phyloP scores from a whole-genome alignment of 2,888 invertebrate genomes.

The Osmoderma eremita region DNA sequence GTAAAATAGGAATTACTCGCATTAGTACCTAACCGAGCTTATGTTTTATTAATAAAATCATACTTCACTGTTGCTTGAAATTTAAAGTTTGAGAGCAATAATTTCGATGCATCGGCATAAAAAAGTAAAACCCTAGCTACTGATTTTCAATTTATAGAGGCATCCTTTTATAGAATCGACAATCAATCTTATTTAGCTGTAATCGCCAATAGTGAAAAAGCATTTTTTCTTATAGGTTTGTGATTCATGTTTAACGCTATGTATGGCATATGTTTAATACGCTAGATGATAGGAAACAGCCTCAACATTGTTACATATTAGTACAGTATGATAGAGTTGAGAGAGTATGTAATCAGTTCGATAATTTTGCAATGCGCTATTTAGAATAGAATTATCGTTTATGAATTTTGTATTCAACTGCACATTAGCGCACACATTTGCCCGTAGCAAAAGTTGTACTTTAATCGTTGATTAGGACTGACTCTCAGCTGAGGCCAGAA shows the following conservation, averaged over 20 bases:
- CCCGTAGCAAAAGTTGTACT: too few relatives aligned
- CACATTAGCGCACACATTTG: too few relatives aligned
- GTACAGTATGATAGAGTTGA: neutral
- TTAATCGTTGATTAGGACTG: too few relatives aligned
- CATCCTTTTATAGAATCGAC: slow-evolving; percentile 20
- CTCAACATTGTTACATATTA: too few relatives aligned
- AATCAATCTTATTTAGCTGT: slow-evolving; percentile 4
- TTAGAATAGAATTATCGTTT: neutral
- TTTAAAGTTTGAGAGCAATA: too few relatives aligned
- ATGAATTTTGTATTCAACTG: neutral
- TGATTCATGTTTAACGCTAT: slow-evolving; percentile 1
- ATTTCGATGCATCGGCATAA: too few relatives aligned
- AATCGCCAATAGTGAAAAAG: slow-evolving; percentile 8
- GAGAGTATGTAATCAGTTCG: neutral
- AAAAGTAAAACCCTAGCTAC: slow-evolving; percentile 14
- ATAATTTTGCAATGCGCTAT: neutral
- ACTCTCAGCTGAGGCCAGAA: too few relatives aligned
- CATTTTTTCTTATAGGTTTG: neutral
- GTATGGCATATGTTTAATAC: neutral
- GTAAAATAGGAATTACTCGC: slow-evolving; percentile 3
- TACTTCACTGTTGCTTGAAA: too few relatives aligned
- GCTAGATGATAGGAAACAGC: neutral
- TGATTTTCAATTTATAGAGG: slow-evolving; percentile 14
- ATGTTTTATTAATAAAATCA: neutral
- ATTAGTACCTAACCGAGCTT: too few relatives aligned